Percentiles rank a stretch among this genome's conserved stretches.
These are phyloP conservation scores for Lasioglossum lativentre DNA, from an alignment of 2,888 invertebrate genomes.

Conservation along the genomic window DNA sequence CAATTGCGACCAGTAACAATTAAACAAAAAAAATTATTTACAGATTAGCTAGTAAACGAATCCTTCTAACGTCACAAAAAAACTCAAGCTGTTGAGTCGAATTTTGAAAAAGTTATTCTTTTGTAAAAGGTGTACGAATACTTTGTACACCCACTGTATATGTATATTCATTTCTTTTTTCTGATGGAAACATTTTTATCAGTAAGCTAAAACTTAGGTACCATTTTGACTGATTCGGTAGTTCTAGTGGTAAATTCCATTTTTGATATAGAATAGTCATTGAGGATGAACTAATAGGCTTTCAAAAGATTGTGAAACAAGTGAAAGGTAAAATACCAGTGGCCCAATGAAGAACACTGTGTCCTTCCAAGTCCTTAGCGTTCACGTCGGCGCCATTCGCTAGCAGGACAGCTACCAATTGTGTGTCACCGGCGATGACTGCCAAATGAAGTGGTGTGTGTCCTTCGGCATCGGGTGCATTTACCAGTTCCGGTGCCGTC, in stretches of 20 bases:
- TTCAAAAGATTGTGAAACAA: not conserved
- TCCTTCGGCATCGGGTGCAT: slow-evolving; percentile 96
- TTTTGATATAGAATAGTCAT: not conserved
- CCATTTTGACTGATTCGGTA: not conserved
- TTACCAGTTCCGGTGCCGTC: slow-evolving; percentile 94
- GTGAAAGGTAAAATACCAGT: slow-evolving; percentile 89
- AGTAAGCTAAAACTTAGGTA: not conserved
- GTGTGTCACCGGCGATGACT: slow-evolving; percentile 96
- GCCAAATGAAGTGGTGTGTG: slow-evolving; percentile 98
- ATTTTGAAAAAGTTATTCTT: too few species aligned
- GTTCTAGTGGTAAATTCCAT: not conserved
- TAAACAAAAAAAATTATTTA: too few species aligned
- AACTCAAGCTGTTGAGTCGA: too few species aligned
- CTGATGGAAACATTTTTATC: not conserved
- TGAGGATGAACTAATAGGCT: not conserved
- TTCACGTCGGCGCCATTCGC: slow-evolving; percentile 96
- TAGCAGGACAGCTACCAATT: slow-evolving; percentile 93
- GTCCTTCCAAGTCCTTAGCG: slow-evolving; percentile 96
- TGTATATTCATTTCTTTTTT: too few species aligned
- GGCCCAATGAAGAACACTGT: slow-evolving; percentile 99
- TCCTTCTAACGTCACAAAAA: too few species aligned
- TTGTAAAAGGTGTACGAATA: too few species aligned
- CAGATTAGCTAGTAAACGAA: too few species aligned
- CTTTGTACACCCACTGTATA: too few species aligned
- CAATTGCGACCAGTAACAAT: too few species aligned